Conservation (phyloP, 2,113 vertebrate genomes). For the Oceanites oceanicus region DNA sequence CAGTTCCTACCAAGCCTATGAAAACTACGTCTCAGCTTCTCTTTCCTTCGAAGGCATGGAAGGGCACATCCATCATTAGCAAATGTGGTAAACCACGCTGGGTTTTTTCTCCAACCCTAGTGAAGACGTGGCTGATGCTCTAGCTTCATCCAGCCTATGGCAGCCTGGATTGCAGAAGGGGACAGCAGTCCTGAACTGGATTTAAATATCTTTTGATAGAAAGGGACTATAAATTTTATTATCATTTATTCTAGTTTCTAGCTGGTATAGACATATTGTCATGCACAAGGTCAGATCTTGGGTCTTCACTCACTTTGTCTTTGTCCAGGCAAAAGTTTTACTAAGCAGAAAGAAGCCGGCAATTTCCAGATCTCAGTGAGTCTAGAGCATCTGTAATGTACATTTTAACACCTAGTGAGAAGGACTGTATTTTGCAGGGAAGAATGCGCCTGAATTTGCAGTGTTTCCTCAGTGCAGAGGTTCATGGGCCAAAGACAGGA, state of each 20-base stretch:
- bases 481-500: neutral
- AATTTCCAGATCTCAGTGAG: neutral
- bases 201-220: neutral
- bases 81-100: neutral
- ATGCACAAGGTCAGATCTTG: neutral
- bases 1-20: neutral
- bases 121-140: neutral
- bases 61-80: neutral
- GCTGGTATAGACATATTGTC: neutral
- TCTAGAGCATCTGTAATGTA: neutral
- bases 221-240: neutral
- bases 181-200: neutral
- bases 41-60: neutral
- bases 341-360: neutral
- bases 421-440: neutral
- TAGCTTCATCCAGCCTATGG: neutral
- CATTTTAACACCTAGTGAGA: neutral
- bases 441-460: neutral
- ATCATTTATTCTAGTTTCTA: neutral
- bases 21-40: neutral
- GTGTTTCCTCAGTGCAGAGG: neutral
- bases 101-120: neutral
- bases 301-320: neutral
- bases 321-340: neutral
- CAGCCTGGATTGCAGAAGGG: neutral